Evolutionary conservation across 2,888 invertebrate species (phyloP).

Genomic region (Frankliniella intonsa): DNA sequence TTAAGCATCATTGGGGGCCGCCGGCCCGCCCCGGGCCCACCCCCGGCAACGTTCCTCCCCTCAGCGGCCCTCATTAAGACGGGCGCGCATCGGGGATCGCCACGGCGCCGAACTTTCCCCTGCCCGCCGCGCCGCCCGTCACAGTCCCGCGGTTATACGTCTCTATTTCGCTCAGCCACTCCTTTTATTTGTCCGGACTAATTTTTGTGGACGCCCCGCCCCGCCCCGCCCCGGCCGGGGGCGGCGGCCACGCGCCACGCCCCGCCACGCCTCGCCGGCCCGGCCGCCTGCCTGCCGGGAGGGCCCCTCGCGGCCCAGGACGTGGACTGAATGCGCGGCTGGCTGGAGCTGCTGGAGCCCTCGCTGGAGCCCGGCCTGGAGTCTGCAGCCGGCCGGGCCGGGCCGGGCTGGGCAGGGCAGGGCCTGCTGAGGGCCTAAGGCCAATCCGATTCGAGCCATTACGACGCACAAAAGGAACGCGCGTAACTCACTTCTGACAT

Average conservation of each 20-base stretch:
- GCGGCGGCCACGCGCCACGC: too few relatives aligned
- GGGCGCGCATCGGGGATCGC: too few relatives aligned
- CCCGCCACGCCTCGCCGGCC: too few relatives aligned
- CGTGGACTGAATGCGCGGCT: conserved; percentile 10
- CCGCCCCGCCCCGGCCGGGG: too few relatives aligned
- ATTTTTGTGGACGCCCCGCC: background rate
- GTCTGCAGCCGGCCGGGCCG: background rate
- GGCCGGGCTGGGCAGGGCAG: background rate
- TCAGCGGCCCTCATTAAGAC: too few relatives aligned
- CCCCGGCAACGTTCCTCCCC: too few relatives aligned
- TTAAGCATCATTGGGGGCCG: background rate
- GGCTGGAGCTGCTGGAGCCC: background rate
- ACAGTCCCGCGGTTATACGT: too few relatives aligned
- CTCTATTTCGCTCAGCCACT: background rate
- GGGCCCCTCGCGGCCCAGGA: background rate
- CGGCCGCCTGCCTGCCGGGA: too few relatives aligned
- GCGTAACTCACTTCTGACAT: conserved; percentile 25
- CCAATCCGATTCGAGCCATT: conserved; percentile 20
- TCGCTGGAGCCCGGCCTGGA: background rate
- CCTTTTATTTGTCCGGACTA: background rate
- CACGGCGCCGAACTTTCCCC: too few relatives aligned
- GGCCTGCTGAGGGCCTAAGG: background rate
- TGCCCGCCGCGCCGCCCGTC: too few relatives aligned
- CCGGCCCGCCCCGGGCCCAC: too few relatives aligned
- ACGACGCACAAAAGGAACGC: conserved; percentile 12